A percentile compares a stretch with the other conserved stretches of the same genome.
Conservation (phyloP, 2,888 invertebrate species). For the Ichneumoninae sp. region DNA sequence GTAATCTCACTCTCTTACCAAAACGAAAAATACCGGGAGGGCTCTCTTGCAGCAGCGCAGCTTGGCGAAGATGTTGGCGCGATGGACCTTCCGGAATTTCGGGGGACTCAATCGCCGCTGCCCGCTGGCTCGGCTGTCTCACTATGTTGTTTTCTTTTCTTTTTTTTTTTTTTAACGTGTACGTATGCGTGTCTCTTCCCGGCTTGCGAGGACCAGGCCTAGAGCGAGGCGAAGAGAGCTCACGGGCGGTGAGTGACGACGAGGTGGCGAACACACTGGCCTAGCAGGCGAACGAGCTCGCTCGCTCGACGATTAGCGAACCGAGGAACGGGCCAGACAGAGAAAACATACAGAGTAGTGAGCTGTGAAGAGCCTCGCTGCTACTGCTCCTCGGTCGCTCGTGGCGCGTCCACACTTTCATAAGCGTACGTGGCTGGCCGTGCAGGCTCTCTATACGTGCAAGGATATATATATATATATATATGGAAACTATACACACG, state of each 20-base stretch:
- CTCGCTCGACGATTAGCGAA: slow-evolving; percentile 18
- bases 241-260: slow-evolving; percentile 14
- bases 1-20: slow-evolving; percentile 19
- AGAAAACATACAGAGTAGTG: slow-evolving; percentile 31
- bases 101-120: slow-evolving; percentile 28
- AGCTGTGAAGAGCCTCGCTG: slow-evolving; percentile 49
- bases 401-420: slow-evolving; percentile 67
- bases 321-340: slow-evolving; percentile 37
- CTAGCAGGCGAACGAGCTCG: neutral
- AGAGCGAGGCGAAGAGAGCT: neutral
- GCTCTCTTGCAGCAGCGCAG: slow-evolving; percentile 11
- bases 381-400: slow-evolving; percentile 46
- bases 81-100: slow-evolving; percentile 62
- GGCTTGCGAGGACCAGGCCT: slow-evolving; percentile 12
- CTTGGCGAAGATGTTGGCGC: slow-evolving; percentile 22
- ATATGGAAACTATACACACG: slow-evolving; percentile 1
- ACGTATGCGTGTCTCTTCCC: slow-evolving; percentile 2
- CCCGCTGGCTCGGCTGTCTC: slow-evolving; percentile 9
- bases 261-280: slow-evolving; percentile 17
- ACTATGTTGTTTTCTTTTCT: neutral
- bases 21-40: slow-evolving; percentile 27
- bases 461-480: slow-evolving; percentile 24
- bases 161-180: neutral
- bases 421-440: slow-evolving; percentile 62
- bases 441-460: slow-evolving; percentile 21